These are phyloP conservation scores for Anhinga anhinga DNA, from an alignment of 2,113 vertebrate species.

Conservation along the genomic window DNA sequence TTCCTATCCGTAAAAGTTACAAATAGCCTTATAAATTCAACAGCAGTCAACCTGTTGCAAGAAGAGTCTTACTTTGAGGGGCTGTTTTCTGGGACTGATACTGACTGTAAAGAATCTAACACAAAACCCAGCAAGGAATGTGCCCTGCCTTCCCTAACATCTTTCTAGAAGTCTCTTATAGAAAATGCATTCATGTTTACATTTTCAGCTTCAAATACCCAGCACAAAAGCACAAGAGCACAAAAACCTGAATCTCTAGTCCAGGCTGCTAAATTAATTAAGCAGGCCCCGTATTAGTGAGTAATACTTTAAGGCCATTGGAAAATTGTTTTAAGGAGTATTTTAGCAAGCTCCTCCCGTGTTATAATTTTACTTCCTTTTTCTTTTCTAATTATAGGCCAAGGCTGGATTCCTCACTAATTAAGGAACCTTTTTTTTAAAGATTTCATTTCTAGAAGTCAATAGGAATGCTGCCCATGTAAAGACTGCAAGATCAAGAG, in stretches of 20 bases:
- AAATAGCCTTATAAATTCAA: conserved; percentile 31
- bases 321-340: background rate
- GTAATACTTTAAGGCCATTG: background rate
- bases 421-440: background rate
- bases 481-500: background rate
- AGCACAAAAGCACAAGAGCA: conserved; percentile 40
- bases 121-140: conserved; percentile 18
- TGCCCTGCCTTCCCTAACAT: conserved; percentile 27
- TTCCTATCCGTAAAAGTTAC: background rate
- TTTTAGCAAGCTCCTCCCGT: background rate
- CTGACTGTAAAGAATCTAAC: conserved; percentile 3
- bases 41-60: conserved; percentile 28
- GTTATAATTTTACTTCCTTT: conserved; percentile 15
- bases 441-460: background rate
- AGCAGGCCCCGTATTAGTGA: background rate
- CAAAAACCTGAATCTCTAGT: conserved; percentile 42
- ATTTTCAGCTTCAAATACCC: conserved; percentile 55
- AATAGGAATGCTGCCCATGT: background rate
- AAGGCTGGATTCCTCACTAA: conserved; percentile 13
- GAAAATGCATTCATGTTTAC: conserved; percentile 39
- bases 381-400: conserved; percentile 21
- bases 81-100: background rate
- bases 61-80: background rate
- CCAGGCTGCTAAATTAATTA: conserved; percentile 44
- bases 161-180: background rate